phyloP scores from a whole-genome alignment of 2,888 invertebrate genomes.

The Seira musarum region DNA sequence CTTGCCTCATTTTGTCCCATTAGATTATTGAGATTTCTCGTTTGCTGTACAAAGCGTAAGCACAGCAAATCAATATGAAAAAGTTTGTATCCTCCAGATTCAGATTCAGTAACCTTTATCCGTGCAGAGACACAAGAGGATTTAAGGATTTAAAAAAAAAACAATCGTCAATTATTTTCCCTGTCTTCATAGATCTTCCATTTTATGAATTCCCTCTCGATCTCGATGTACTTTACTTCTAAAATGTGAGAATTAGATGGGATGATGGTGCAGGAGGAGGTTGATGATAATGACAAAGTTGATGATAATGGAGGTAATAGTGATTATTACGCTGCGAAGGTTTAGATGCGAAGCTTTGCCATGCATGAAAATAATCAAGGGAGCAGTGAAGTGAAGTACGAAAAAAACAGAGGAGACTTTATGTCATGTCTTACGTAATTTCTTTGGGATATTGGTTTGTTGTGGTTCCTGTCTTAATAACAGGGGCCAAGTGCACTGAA shows the following conservation, averaged over 20 bases:
- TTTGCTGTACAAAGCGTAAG: too few species aligned
- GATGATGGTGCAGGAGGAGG: slow-evolving; percentile 34
- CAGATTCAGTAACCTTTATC: too few species aligned
- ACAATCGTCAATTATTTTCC: too few species aligned
- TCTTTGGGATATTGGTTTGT: slow-evolving; percentile 36
- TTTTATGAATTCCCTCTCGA: too few species aligned
- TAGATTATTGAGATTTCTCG: too few species aligned
- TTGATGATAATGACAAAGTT: slow-evolving; percentile 47
- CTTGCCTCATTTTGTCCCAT: too few species aligned
- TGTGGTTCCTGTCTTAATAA: slow-evolving; percentile 68
- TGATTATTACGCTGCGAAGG: slow-evolving; percentile 38
- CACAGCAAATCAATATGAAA: too few species aligned
- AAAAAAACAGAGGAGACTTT: background rate
- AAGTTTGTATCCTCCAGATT: too few species aligned
- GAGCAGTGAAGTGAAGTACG: slow-evolving; percentile 34
- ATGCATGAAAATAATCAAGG: slow-evolving; percentile 68
- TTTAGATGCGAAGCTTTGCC: slow-evolving; percentile 35
- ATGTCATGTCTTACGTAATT: slow-evolving; percentile 25
- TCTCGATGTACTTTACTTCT: too few species aligned
- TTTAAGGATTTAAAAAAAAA: too few species aligned
- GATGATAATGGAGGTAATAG: slow-evolving; percentile 34
- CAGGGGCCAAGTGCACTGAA: slow-evolving; percentile 38
- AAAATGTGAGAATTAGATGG: slow-evolving; percentile 41
- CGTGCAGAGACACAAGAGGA: too few species aligned
- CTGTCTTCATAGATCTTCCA: too few species aligned